Base-by-base conservation (phyloP, 2,888 invertebrate species). In the Caenorhabditis japonica region DNA sequence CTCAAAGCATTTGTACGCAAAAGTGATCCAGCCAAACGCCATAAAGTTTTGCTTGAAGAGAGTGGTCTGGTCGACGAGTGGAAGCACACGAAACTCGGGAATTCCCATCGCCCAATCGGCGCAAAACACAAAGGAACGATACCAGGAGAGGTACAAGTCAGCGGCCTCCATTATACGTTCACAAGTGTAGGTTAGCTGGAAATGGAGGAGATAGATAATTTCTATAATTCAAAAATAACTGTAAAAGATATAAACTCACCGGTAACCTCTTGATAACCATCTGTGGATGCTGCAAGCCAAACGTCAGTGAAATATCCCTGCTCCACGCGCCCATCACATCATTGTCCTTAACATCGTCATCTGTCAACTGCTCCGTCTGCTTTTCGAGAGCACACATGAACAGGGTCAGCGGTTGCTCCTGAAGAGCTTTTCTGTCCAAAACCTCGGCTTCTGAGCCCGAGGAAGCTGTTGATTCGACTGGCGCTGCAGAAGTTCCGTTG, bases 61-160 rank as follows among this genome's bases (percentile, higher is more conserved):
- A 1, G 75, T 61, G 27, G 81, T 81, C 75, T 83, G 83, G 58
- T 83, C 83, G 30, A 69, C 53, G 7, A 77, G 72, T 8, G 79
- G 73, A 2, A 83, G 62, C 4, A 69, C 56, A 15, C 79, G 75
- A 49, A 83, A 83, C 19, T 81, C 81, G 1, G 81, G 77, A 17
- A 83, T 81, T 21, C 80, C 77, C 75, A 81, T 79, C 21, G 81
- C 81, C 83, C 83, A 83, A 27, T 83, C 83, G 44, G 83, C 81
- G 15, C 79, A 75, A 15, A 81, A 78, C 1, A 83, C 79, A 56
- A 83, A 83, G 4, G 79, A 74, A n/a, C 83, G 64, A 58, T 81
- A 83, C 81, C 81, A 83, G 19, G 69, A 66, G 3, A 70, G 46
- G 51, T 79, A 80, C 46, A 83, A 56, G 49, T 83, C 83, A 3